phyloP scores from a whole-genome alignment of 2,888 invertebrate genomes.

The Agrotis clavis region DNA sequence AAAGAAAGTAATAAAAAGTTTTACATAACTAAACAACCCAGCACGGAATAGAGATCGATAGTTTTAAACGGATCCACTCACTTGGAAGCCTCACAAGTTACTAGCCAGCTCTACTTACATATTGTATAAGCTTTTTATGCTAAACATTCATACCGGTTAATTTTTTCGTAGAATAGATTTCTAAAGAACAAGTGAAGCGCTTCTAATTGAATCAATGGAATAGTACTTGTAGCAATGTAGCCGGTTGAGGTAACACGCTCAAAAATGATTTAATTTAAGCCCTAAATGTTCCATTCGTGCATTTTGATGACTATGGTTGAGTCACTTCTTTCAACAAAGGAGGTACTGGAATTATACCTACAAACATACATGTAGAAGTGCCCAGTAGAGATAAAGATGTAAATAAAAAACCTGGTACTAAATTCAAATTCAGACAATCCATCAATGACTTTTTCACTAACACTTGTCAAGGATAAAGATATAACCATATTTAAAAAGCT shows the following conservation, averaged over 20 bases:
- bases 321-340: neutral
- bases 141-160: conserved; percentile 49
- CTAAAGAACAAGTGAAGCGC: conserved; percentile 56
- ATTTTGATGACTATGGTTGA: neutral
- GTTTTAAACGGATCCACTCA: conserved; percentile 59
- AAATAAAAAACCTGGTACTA: neutral
- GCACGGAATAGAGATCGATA: conserved; percentile 54
- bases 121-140: conserved; percentile 56
- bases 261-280: neutral
- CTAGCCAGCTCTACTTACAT: conserved; percentile 53
- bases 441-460: neutral
- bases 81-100: conserved; percentile 59
- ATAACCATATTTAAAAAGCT: neutral
- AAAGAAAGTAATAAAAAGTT: conserved; percentile 27
- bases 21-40: conserved; percentile 37
- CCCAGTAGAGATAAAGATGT: neutral
- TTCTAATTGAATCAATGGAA: conserved; percentile 57
- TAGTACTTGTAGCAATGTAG: conserved; percentile 23
- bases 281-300: neutral
- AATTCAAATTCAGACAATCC: neutral
- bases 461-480: neutral
- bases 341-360: neutral
- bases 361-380: neutral
- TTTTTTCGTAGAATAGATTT: conserved; percentile 60
- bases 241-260: conserved; percentile 17